phyloP scores from a whole-genome alignment of 2,888 invertebrate genomes.

The Latrodectus elegans region DNA sequence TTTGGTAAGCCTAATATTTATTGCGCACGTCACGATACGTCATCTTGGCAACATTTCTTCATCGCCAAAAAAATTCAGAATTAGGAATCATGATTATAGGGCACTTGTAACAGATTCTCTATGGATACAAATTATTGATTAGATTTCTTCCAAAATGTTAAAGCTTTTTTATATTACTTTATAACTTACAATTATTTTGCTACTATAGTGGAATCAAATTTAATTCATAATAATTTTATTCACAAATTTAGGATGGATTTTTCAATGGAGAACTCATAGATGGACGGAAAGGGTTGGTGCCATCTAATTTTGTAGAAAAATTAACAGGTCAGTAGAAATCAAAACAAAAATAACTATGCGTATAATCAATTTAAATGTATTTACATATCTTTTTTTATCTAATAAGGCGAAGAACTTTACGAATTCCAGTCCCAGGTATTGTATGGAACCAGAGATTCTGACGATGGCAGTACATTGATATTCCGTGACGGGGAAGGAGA shows the following conservation, averaged over 20 bases:
- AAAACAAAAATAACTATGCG: background rate
- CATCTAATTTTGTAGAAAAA: conserved; percentile 95
- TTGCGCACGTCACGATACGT: too few species aligned
- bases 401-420: conserved; percentile 87
- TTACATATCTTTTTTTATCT: background rate
- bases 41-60: too few species aligned
- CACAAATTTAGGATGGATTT: conserved; percentile 83
- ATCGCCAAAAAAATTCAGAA: too few species aligned
- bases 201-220: background rate
- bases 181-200: too few species aligned
- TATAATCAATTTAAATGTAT: background rate
- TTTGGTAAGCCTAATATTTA: too few species aligned
- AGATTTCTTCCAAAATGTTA: too few species aligned
- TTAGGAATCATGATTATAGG: too few species aligned
- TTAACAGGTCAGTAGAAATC: conserved; percentile 75
- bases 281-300: conserved; percentile 93
- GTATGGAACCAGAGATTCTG: conserved; percentile 79
- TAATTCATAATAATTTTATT: background rate
- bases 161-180: too few species aligned
- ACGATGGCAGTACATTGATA: conserved; percentile 75
- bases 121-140: too few species aligned
- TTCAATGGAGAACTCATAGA: conserved; percentile 95
- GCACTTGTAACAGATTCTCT: too few species aligned
- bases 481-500: conserved; percentile 47
- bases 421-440: conserved; percentile 91